Base-by-base conservation (phyloP, 2,113 vertebrate species). In the Garra rufa region DNA sequence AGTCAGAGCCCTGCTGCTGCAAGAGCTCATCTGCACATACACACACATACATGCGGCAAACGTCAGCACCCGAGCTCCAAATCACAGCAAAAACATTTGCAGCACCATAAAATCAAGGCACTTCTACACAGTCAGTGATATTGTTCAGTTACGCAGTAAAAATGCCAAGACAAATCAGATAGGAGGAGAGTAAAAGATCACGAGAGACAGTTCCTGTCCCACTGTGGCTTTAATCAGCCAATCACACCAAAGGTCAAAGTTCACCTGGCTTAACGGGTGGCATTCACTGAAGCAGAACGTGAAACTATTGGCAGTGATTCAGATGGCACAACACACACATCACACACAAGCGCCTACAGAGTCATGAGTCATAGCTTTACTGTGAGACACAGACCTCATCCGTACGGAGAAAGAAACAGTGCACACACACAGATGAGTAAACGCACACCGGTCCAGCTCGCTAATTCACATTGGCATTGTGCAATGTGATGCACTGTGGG, bases 1-100 rank as follows among this genome's bases (percentile, higher is more conserved):
- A 90, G 96, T 97, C 92, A 98, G 91, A 81, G 96, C 96, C 2
- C 97, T 96, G 87, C 96, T 97, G 91, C 97, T 97, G 92, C 96
- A 98, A 73, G 96, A 96, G 93, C 96, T 96, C 96, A 98, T 97
- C 92, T 97, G 48, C 61, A 70, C 76, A 83, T 43, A 74, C 41
- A 85, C 76, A 87, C 74, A 48, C 59, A 89, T 76, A 88, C 52
- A 57, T 19, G 86, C 57, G 85, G 81, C 81, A 48, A 88, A 21
- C 7, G 10, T 71, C 59, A 70, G 55, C 21, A 55, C 61, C 1
- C 17, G 30, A 65, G 77, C 15, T 19, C 15, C 34, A 65, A 28
- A 43, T 43, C 76, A 43, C 55, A 26, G 52, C 30, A 34, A 24
- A 44, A 24, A 44, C 17, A 13, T 76, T 57, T 34, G 5, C 5